Evolutionary conservation across 2,113 vertebrate genomes (phyloP).

Genomic region (Pelodiscus sinensis): DNA sequence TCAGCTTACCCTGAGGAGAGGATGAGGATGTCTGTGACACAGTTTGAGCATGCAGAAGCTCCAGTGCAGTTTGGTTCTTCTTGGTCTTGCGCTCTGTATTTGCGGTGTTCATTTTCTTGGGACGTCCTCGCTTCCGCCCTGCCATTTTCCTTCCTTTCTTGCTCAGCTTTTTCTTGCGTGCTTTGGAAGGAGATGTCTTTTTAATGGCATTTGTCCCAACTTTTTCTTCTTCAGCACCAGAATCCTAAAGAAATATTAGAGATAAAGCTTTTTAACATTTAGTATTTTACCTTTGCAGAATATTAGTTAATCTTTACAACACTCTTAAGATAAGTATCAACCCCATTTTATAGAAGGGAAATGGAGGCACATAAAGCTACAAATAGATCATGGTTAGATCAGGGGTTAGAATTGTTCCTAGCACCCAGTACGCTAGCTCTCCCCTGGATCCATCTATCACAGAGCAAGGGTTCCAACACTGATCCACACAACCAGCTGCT

Average conservation of each 20-base stretch:
- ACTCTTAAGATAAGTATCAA: background rate
- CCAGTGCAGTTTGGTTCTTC: conserved; percentile 92
- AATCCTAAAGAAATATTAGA: conserved; percentile 79
- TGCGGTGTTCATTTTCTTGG: conserved; percentile 88
- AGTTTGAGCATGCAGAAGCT: conserved; percentile 91
- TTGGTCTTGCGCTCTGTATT: conserved; percentile 88
- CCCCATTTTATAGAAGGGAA: background rate
- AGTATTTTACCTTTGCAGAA: background rate
- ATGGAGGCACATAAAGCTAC: background rate
- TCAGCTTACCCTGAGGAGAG: conserved; percentile 90
- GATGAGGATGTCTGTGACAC: conserved; percentile 85
- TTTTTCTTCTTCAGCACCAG: conserved; percentile 91
- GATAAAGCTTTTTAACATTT: background rate
- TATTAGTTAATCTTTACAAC: background rate
- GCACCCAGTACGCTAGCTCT: background rate
- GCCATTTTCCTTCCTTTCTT: conserved; percentile 93
- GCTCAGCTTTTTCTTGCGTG: conserved; percentile 87
- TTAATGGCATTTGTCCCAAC: conserved; percentile 82
- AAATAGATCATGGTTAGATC: background rate
- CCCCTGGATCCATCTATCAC: background rate
- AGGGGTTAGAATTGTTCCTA: background rate
- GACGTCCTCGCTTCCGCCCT: conserved; percentile 93
- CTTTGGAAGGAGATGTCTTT: conserved; percentile 88
- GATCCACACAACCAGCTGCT: background rate
- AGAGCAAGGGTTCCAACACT: background rate